Evolutionary conservation across 2,797 vertebrate species (phyloP), one percentile per base, ranked within the genome.

Genomic region (Podarcis siculus): DNA sequence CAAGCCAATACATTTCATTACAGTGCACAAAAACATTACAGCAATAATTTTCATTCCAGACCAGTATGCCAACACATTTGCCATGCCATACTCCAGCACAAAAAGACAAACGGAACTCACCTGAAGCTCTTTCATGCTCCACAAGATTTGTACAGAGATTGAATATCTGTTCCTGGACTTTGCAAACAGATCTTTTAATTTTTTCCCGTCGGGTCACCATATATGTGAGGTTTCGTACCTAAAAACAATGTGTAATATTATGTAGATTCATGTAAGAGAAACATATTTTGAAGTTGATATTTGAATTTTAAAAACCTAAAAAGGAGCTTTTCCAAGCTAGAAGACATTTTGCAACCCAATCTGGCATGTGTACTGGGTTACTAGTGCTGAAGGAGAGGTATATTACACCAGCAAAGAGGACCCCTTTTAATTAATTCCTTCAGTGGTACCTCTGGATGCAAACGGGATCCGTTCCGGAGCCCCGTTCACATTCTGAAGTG

Each of bases 171-270:
- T 99, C 99, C 96, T 99, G 98, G 93, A 99, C 97, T 92, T 95
- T 98, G 96, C 98, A 99, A 93, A 98, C 93, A 25, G 98, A 98
- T 64, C 98, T 97, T 96, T 99, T 99, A 94, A 99, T 99, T 96
- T 99, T 99, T 97, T 99, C 99, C 94, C 99, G 96, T 90, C 99
- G 98, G 0, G 98, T 99, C 97, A 99, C 99, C 99, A 99, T 99
- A 96, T 99, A 99, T 84, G 98, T 99, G 95, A 99, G 97, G 95
- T 99, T 99, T 49, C 99, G 98, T 49, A 99, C 99, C 99, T 99
- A 82, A 85, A 69, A 80, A 66, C 77, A 87, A 82, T 27, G 5
- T 13, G 9, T 27, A 69, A 4, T 71, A 58, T 21, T n/a, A 10
- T 25, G 79, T 66, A 83, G 82, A 77, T 87, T 85, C 76, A 90